Conservation (phyloP, 2,113 vertebrate genomes). For the Labeo catla region DNA sequence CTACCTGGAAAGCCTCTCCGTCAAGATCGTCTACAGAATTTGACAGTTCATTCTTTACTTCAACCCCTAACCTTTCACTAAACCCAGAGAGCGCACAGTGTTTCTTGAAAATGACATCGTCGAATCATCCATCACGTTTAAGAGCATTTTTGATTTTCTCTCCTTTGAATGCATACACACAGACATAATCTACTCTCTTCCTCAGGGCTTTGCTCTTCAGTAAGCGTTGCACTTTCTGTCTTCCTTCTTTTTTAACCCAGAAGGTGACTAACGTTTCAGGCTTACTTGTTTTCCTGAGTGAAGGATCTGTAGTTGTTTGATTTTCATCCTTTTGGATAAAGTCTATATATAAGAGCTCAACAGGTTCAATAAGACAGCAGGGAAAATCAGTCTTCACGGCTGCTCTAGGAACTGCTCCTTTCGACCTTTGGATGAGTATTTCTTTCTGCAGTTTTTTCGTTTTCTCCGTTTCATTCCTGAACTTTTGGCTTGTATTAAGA, state of each 20-base stretch:
- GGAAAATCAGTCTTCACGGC: conserved; percentile 43
- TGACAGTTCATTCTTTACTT: neutral
- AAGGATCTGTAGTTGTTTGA: no score
- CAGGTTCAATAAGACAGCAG: conserved; percentile 36
- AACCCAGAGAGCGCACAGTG: neutral
- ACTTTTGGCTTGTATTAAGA: neutral
- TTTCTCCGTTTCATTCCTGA: neutral
- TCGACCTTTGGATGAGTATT: conserved; percentile 20
- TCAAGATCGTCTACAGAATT: neutral
- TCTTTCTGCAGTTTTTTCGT: no score
- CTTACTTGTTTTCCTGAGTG: no score
- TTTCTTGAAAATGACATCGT: neutral
- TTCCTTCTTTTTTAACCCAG: conserved; percentile 25
- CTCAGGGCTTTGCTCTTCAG: conserved; percentile 10
- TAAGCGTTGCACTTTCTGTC: neutral
- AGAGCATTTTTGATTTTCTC: conserved; percentile 36
- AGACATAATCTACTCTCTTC: neutral
- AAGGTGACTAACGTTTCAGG: conserved; percentile 16
- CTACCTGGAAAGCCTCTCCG: neutral
- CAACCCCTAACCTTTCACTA: neutral
- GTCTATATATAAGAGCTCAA: conserved; percentile 37
- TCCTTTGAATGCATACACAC: conserved; percentile 40
- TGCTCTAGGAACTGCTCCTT: neutral
- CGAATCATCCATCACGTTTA: conserved; percentile 40
- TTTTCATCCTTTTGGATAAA: conserved; percentile 7